Base-by-base conservation (phyloP, 2,888 invertebrate genomes). In the Clitarchus hookeri region DNA sequence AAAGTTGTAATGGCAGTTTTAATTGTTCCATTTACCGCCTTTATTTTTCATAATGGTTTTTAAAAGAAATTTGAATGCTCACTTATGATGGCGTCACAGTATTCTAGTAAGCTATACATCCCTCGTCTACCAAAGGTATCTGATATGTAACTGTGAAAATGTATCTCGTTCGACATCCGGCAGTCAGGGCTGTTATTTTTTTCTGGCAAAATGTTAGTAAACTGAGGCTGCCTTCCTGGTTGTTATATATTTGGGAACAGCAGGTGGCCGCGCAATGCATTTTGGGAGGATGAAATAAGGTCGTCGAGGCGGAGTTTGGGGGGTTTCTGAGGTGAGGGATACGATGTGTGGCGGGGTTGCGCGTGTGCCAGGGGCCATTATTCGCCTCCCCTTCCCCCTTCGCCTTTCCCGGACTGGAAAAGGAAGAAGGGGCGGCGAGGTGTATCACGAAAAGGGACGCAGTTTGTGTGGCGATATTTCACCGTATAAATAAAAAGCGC, bases 401-500 rank as follows among this genome's bases (percentile, higher is more conserved):
- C n/a, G 1, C 65, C 16, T 1, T 23, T 16, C 48, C n/a, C 6
- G 65, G 19, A 8, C 65, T 6, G 12, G 8, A 65, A 6, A 16
- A 11, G 65, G 65, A n/a, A n/a, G 19, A 23, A 65, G 65, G n/a
- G n/a, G 65, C 8, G 23, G 65, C n/a, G n/a, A 19, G 65, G n/a
- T 19, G 65, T 65, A 65, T n/a, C 65, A 65, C 65, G 16, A 23
- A 2, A 65, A 65, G 65, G 65, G 65, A 65, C 65, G 65, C 23
- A 65, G n/a, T 65, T 65, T 65, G 65, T 65, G 65, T n/a, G 65
- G 65, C 65, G 65, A n/a, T 65, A 65, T 65, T 65, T 65, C n/a
- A 65, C 65, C 23, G 23, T 65, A 19, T 65, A n/a, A n/a, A 65
- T 65, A n/a, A 65, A 65, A 65, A n/a, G 65, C 65, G 65, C 65